Conservation (phyloP, 2,113 vertebrate species). For the Burhinus oedicnemus region DNA sequence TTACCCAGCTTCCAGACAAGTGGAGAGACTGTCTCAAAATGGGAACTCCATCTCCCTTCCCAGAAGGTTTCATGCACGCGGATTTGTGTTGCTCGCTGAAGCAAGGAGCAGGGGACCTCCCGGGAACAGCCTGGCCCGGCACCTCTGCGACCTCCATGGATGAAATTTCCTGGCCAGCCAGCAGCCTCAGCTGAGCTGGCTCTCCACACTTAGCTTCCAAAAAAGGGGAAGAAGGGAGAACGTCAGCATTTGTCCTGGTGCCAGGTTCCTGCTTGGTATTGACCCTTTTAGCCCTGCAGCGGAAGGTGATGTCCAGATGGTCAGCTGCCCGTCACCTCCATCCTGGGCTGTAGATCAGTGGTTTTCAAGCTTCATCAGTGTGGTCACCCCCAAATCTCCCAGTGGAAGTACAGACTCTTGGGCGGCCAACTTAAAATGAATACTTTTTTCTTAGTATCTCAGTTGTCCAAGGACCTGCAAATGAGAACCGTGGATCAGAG, state of each 20-base stretch:
- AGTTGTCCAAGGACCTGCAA: background rate
- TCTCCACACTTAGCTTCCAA: background rate
- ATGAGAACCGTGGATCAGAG: background rate
- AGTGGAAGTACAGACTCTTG: background rate
- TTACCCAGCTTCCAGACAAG: conserved; percentile 30
- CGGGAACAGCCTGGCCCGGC: background rate
- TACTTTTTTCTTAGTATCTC: background rate
- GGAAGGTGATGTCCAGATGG: background rate
- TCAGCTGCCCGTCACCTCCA: background rate
- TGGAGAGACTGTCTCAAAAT: background rate
- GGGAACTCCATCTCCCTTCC: background rate
- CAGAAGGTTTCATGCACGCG: fast-evolving
- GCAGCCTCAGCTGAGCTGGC: background rate
- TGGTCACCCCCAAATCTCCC: background rate
- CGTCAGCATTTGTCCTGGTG: background rate
- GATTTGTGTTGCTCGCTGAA: background rate
- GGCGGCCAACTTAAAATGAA: background rate
- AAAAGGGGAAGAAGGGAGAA: background rate
- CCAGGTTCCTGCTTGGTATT: background rate
- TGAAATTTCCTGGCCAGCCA: background rate
- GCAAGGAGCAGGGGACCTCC: fast-evolving
- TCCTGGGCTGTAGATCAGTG: background rate
- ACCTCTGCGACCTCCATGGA: background rate
- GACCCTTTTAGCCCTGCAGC: background rate
- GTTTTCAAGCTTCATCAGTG: background rate